These are phyloP conservation scores for Patagioenas fasciata DNA, from an alignment of 2,113 vertebrate species.

Conservation along the genomic window DNA sequence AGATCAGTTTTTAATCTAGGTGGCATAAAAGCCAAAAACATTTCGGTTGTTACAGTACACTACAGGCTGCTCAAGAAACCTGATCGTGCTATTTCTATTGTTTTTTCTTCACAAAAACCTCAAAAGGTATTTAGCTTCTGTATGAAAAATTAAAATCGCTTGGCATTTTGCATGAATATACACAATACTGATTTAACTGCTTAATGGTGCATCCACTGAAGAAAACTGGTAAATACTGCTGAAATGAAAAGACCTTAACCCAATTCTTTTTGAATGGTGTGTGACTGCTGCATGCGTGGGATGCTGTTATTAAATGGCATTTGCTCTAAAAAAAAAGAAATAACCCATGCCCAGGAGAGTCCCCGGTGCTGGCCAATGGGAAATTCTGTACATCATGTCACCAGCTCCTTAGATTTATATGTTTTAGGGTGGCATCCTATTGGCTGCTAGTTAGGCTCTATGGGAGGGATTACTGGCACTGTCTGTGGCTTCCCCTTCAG, in stretches of 20 bases:
- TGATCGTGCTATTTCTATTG: background rate
- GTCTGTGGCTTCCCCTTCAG: conserved; percentile 80
- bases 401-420: conserved; percentile 42
- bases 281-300: conserved; percentile 34
- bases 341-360: conserved; percentile 65
- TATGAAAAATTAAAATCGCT: background rate
- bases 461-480: conserved; percentile 76
- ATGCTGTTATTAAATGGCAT: conserved; percentile 71
- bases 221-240: background rate
- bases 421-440: conserved; percentile 66
- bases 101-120: background rate
- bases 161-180: background rate
- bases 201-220: background rate
- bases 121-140: background rate
- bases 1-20: background rate
- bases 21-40: background rate
- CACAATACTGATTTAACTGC: background rate
- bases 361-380: conserved; percentile 76
- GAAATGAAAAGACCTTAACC: background rate
- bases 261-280: conserved; percentile 43
- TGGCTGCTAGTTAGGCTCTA: conserved; percentile 73
- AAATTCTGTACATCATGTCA: background rate
- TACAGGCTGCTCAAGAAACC: background rate
- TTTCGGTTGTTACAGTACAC: background rate
- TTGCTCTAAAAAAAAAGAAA: background rate